Evolutionary conservation across 1,140 invertebrate species (phyloP), one percentile per base, ranked within the genome.

Genomic region (Eriocheir sinensis): DNA sequence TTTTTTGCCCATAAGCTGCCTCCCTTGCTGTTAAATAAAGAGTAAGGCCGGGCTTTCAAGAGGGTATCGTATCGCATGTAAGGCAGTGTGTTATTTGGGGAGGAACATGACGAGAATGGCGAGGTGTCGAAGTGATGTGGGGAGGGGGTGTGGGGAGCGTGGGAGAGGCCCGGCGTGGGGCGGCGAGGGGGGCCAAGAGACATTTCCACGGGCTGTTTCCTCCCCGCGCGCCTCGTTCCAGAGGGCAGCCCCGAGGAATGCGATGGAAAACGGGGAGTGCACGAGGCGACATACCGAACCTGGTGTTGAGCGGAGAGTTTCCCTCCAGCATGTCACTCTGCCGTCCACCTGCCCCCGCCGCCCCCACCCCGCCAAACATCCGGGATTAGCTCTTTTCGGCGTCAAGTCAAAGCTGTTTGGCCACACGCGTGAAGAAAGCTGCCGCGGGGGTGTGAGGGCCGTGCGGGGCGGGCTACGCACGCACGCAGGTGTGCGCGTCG

Each of bases 171-270:
- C 30, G 79, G 60, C n/a, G 60, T 72, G 27, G 60, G 27, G 60
- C 21, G 60, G 60, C 0, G 21, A n/a, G 0, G 60, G 60, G 60
- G 60, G 60, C 3, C 60, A 79, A 79, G 32, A 80, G 79, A 91
- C 48, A 38, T 38, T 89, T 12, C 86, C 27, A 38, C 44, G 86
- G 44, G 38, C 86, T 38, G 44, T 89, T 89, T 89, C 86, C 44
- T 89, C 86, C 30, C 44, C 86, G 86, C 36, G 72, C 72, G 80
- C 91, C 34, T 85, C n/a, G 91, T 92, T 92, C 91, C 91, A 92
- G 91, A 44, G 80, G 91, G 91, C 91, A 92, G 83, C 38, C 91
- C 91, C 80, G 38, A 83, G 91, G 91, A 92, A 92, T 92, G 80
- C 80, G 40, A 83, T 92, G 81, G 91, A 92, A 92, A 92, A 92